These are phyloP conservation scores for Dendrocincla fuliginosa DNA, from an alignment of 2,797 vertebrate species.

Conservation along the genomic window DNA sequence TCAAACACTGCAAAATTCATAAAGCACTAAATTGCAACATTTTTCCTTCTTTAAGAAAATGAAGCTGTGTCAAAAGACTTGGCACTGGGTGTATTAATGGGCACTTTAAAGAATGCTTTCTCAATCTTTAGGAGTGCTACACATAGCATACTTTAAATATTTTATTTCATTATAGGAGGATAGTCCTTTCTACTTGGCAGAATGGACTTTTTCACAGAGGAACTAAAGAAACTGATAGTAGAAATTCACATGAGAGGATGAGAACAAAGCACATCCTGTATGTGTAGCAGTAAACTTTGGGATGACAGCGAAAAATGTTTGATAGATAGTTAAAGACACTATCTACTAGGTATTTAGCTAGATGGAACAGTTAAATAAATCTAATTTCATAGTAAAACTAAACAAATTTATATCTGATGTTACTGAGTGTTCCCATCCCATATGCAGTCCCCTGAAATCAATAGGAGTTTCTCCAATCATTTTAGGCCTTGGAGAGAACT, in stretches of 20 bases:
- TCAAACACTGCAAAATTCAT: conserved; percentile 21
- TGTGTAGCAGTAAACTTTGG: background rate
- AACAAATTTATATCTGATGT: background rate
- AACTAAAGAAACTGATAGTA: background rate
- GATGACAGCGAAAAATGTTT: background rate
- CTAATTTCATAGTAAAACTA: background rate
- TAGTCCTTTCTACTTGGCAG: background rate
- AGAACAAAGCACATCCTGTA: background rate
- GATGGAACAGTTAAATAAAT: conserved; percentile 7
- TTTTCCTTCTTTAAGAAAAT: conserved; percentile 13
- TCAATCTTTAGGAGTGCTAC: background rate
- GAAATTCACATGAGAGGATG: background rate
- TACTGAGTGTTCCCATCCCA: background rate
- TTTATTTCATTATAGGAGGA: background rate
- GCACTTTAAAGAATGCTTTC: background rate
- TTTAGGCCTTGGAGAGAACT: background rate
- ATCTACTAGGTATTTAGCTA: background rate
- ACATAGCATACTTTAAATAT: background rate
- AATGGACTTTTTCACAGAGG: background rate
- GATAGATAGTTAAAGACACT: background rate
- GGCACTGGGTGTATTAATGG: background rate
- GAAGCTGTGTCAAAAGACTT: background rate
- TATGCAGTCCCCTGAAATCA: background rate
- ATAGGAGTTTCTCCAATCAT: background rate
- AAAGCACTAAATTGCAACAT: background rate